Evolutionary conservation across 2,797 vertebrate species (phyloP).

Genomic region (Clarias pachynema): DNA sequence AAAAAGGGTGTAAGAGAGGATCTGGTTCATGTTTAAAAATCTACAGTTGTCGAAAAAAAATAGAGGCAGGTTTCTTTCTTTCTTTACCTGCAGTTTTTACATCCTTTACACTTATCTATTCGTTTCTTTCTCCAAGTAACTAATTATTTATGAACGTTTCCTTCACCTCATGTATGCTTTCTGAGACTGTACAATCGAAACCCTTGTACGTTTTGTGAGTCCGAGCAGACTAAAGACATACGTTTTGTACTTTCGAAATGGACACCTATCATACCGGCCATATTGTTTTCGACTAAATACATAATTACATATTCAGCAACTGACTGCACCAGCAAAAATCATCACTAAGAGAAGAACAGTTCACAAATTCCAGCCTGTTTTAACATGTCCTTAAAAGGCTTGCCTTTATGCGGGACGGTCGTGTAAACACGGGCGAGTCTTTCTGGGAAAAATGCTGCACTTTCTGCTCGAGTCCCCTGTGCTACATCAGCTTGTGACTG

Average conservation of each 20-base stretch:
- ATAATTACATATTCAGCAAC: not conserved
- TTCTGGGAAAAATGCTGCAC: not conserved
- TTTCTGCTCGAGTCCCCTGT: not conserved
- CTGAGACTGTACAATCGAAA: not conserved
- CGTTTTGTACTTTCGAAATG: not conserved
- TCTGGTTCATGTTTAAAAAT: not conserved
- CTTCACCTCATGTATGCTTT: not conserved
- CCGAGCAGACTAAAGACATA: not conserved
- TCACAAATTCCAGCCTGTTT: not conserved
- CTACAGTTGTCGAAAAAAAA: not conserved
- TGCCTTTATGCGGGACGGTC: not conserved
- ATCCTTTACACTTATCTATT: no score
- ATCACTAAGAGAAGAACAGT: no score
- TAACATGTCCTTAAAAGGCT: not conserved
- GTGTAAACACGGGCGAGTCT: not conserved
- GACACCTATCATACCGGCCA: not conserved
- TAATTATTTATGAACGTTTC: not conserved
- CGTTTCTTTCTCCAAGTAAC: not conserved
- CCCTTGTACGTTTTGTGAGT: not conserved
- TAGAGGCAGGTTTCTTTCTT: not conserved
- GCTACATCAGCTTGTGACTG: conserved; percentile 1
- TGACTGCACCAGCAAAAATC: no score
- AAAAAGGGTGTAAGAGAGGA: not conserved
- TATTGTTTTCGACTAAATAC: not conserved
- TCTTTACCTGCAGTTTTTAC: not conserved